Evolutionary conservation across 2,888 invertebrate species (phyloP), one percentile per base, ranked within the genome.

Genomic region (Diabrotica balteata): DNA sequence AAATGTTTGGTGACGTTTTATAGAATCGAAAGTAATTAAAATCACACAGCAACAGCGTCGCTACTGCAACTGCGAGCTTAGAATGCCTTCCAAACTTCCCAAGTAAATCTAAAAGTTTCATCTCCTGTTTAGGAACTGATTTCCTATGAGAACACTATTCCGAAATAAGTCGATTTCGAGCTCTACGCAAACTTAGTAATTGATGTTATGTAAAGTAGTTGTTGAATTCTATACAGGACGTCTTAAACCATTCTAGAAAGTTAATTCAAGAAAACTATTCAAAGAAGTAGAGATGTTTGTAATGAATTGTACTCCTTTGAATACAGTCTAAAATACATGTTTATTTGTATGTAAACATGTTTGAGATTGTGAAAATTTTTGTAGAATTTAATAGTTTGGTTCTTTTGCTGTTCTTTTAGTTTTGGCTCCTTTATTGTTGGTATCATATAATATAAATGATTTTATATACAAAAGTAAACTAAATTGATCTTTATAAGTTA

Each of bases 191-290:
- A 65, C 64, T 68, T 62, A 7, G 64, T 65, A 65, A 68, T 65
- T 62, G 68, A 68, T 65, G 68, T 68, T 68, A 68, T 65, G 68
- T 65, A 68, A 68, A 68, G 68, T 51, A 68, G 65, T 46, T 67
- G 66, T 66, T 62, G 61, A 45, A 47, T 42, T 49, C 47, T 61
- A 59, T 61, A 61, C 46, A 51, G 68, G 58, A 68, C 58, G 65
- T 65, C 61, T 64, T 57, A 47, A 52, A 50, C 55, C 58, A 68
- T 68, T 61, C 60, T 45, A 7, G 17, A 10, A 60, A 68, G 58
- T 63, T 67, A 44, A 47, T 44, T 45, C 32, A 32, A 32, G 32
- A 32, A 32, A 32, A 32, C 32, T 32, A 32, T 32, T 32, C 32
- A 32, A 32, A 32, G 32, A 32, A 32, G 10, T 11, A 52, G 49